Evolutionary conservation across 2,888 invertebrate genomes (phyloP), one percentile per base, ranked within the genome.

Genomic region (Hipparchia semele): DNA sequence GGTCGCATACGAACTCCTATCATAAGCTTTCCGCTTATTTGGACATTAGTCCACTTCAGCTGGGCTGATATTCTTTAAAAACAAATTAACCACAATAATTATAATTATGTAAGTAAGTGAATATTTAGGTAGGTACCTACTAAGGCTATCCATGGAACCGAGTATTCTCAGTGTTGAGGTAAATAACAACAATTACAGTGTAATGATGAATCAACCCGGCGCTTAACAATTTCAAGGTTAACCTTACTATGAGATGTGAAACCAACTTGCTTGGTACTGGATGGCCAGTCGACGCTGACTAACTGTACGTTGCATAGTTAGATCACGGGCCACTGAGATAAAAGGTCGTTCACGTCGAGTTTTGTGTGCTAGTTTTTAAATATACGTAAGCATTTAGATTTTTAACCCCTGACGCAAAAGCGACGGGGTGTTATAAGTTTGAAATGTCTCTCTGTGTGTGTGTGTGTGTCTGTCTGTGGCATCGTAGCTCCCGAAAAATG

Each of bases 241-340:
- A 72, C 81, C 84, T 80, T 79, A 76, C 76, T 78, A 81, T 80
- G n/a, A 71, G 66, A 71, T 73, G 80, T 79, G 80, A 79, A 73
- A 78, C 77, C 79, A 79, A 77, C 77, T 78, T 76, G 78, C 77
- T 78, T 75, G 79, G 77, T 73, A 74, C 70, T 75, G 61, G 72
- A 77, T 76, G 79, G 77, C 76, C 83, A 85, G 80, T 83, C 83
- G 80, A 83, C 83, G 82, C 74, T 73, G 79, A 80, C 74, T 83
- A 82, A 82, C 80, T 80, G 80, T 82, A 80, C 76, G 75, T 79
- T 75, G 70, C 75, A 79, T 72, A 73, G 75, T 74, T 77, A 75
- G 77, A 80, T 79, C 76, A 74, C 56, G 56, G 45, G 45, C 58
- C 73, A 80, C 72, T 66, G 72, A 79, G 84, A 85, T 84, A 86